Evolutionary conservation across 30 jellyfish, hydroid and myxozoan genomes (phyloP), one percentile per base, ranked within the genome.

Genomic region (Rhopilema esculentum): DNA sequence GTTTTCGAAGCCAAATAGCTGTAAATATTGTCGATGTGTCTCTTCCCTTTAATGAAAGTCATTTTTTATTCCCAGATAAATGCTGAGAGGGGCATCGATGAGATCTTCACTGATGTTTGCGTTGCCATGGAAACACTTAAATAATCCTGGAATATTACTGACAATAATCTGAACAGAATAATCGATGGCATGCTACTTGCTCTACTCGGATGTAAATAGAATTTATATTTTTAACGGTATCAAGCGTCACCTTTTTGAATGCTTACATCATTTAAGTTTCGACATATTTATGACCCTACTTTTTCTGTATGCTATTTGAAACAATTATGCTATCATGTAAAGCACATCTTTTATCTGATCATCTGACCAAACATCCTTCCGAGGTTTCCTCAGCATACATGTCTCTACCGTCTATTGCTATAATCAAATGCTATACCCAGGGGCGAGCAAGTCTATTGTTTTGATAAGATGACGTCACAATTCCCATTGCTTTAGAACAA

Each of bases 71-170:
- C 70, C 48, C 62, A 94, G 98, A 69, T 94, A 62, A 89, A 89
- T 88, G 98, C 98, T 22, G 97, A 89, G 49, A 86, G 98, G 50
- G 69, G 71, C 24, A 85, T 89, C 32, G 97, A 89, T 79, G 97
- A 71, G 21, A 94, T 94, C 32, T 94, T 94, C 75, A 49, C 53
- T 53, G 98, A 94, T 77, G 98, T 94, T 79, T 89, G 97, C 49
- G 29, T 30, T 62, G 97, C 89, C 17, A 85, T 94, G 66, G 98
- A 94, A 51, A 66, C 79, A 25, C 88, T 92, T 40, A 72, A 63
- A 49, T 85, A 75, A 75, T n/a, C 23, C 57, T 12, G 57, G 12
- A 40, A 30, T 17, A 57, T 61, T 21, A 4, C 18, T 19, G n/a
- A 18, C n/a, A 62, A 61, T 18, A 21, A 61, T 33, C 32, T 0